Conservation (phyloP, 2,113 vertebrate species). For the Pygathrix nemaeus region DNA sequence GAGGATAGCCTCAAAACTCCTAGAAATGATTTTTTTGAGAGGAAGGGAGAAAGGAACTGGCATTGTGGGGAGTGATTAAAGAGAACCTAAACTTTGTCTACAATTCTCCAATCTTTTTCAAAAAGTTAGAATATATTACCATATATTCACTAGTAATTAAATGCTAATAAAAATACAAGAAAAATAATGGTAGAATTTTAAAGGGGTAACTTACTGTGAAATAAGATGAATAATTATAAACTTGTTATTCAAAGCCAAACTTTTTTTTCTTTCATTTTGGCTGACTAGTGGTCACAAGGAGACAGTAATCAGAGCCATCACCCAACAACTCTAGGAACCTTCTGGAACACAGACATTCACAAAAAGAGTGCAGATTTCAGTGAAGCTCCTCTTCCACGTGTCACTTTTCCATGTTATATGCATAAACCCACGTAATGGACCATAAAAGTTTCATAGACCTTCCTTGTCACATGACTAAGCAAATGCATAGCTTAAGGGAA, state of each 20-base stretch:
- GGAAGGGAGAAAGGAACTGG: background rate
- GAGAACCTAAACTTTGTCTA: background rate
- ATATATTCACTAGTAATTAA: conserved; percentile 2
- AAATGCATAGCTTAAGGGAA: background rate
- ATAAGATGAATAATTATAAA: conserved; percentile 44
- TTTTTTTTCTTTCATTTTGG: background rate
- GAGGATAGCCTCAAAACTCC: background rate
- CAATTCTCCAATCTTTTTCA: background rate
- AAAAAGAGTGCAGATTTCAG: background rate
- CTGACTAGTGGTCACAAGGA: background rate
- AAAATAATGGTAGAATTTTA: background rate
- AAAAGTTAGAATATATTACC: background rate
- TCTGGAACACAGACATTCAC: conserved; percentile 48
- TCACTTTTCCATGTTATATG: background rate
- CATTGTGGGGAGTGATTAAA: background rate
- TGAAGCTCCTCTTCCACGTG: background rate
- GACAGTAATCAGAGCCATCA: background rate
- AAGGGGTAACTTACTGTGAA: conserved; percentile 19
- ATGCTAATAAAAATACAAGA: conserved; percentile 21
- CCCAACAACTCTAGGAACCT: background rate
- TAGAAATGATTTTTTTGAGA: background rate
- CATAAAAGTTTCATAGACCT: background rate
- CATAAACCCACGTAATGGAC: background rate
- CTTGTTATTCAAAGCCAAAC: conserved; percentile 18
- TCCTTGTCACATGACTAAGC: conserved; percentile 5